phyloP scores from a whole-genome alignment of 2,797 vertebrate species.

The Odontamblyopus rebecca region DNA sequence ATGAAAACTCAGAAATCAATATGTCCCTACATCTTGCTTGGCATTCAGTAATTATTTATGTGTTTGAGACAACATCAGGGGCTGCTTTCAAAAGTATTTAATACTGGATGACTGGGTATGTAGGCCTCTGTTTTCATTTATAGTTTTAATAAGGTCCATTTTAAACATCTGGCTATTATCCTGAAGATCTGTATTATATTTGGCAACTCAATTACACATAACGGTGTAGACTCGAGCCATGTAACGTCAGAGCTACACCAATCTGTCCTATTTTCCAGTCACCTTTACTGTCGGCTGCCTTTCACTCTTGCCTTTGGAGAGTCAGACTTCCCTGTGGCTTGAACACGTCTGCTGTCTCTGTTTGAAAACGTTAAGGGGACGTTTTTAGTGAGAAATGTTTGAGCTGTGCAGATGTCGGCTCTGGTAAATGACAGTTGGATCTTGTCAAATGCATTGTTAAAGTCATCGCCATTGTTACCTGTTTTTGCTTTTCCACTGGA shows the following conservation, averaged over 20 bases:
- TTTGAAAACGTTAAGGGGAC: constrained; percentile 45
- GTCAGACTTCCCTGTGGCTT: constrained; percentile 64
- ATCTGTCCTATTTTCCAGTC: constrained; percentile 62
- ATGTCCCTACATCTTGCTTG: too few species aligned
- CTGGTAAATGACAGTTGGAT: constrained; percentile 16
- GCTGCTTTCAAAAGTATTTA: not conserved
- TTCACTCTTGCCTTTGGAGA: constrained; percentile 56
- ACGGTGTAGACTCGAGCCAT: constrained; percentile 55
- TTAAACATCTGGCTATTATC: constrained; percentile 10
- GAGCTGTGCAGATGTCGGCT: constrained; percentile 46
- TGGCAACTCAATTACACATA: constrained; percentile 48
- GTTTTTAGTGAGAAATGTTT: constrained; percentile 53
- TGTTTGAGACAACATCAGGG: too few species aligned
- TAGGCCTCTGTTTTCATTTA: not conserved
- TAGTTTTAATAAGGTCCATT: not conserved
- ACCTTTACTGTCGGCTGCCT: constrained; percentile 63
- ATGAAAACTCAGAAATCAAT: too few species aligned
- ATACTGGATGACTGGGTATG: not conserved
- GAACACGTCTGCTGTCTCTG: constrained; percentile 44
- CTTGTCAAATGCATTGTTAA: constrained; percentile 15
- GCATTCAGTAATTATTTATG: too few species aligned
- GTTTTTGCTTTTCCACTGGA: constrained; percentile 17
- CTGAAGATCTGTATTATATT: constrained; percentile 26
- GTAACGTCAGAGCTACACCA: constrained; percentile 46
- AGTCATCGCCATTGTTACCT: constrained; percentile 5